Evolutionary conservation across 2,888 invertebrate species (phyloP).

Genomic region (Drosophila meridiana): DNA sequence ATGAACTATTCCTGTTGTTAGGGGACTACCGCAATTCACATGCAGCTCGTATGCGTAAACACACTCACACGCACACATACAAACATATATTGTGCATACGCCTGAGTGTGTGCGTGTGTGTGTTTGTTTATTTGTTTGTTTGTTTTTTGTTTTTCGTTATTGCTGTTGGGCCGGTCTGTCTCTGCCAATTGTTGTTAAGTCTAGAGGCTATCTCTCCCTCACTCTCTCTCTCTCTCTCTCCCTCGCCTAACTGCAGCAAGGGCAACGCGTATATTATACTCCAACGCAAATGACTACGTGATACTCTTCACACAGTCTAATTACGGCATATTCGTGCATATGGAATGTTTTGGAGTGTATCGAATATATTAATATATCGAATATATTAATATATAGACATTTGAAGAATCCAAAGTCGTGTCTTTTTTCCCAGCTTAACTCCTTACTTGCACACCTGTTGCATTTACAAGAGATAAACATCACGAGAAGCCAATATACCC

Average conservation of each 20-base stretch:
- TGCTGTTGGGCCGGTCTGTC: constrained; percentile 7
- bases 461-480: background rate
- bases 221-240: background rate
- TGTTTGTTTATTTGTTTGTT: background rate
- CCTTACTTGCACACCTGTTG: background rate
- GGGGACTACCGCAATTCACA: constrained; percentile 15
- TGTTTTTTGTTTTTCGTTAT: background rate
- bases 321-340: background rate
- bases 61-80: background rate
- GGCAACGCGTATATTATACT: constrained; percentile 13
- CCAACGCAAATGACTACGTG: background rate
- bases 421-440: background rate
- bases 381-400: background rate
- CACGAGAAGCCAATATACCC: background rate
- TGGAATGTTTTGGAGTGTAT: background rate
- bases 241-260: constrained; percentile 12
- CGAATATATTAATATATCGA: background rate
- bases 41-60: background rate
- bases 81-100: background rate
- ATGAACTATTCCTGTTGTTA: background rate
- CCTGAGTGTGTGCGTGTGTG: background rate
- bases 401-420: background rate
- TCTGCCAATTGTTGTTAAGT: constrained; percentile 14
- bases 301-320: background rate
- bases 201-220: constrained; percentile 2